Evolutionary conservation across 2,113 vertebrate species (phyloP), one percentile per base, ranked within the genome.

Genomic region (Scytalopus superciliaris): DNA sequence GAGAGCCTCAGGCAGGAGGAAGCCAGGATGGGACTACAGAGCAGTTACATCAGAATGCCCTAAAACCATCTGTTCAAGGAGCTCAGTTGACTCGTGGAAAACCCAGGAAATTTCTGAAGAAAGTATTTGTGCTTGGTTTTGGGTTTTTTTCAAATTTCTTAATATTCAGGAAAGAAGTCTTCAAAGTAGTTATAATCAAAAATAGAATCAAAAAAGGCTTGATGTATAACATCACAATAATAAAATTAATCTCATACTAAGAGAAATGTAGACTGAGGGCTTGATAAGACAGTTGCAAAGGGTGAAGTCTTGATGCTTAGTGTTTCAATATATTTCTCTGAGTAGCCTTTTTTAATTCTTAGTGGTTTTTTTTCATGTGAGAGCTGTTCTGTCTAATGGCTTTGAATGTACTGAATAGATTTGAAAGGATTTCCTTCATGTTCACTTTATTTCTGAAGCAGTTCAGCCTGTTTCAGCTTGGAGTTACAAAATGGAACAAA

Each of bases 401-500:
- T 85, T 90, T 96, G 35, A 94, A 81, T 77, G 92, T 77, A 70
- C 49, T 88, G 91, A 94, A 89, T 64, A 93, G 85, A 78, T 96
- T 73, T 96, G 74, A 95, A 94, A 93, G 53, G 33, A 67, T 95
- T 95, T 91, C 59, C 77, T 91, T 96, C 94, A 91, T 97, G 89
- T 90, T 94, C 86, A 28, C 79, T 94, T 96, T 68, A 83, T 80
- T 95, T 95, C 85, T 96, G 83, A 89, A 96, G 69, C 81, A 89
- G 42, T 90, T 94, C 67, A 78, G 44, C 33, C 49, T 79, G 60
- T 91, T 95, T 82, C 87, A 90, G 47, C 75, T 96, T 76, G n/a
- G 52, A 66, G 59, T 93, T 82, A 85, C 74, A 55, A 95, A 95
- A 85, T 74, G 70, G 75, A 93, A 91, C 78, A 87, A 69, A 88